phyloP scores from a whole-genome alignment of 2,888 invertebrate species.

The Ypsolopha sequella region DNA sequence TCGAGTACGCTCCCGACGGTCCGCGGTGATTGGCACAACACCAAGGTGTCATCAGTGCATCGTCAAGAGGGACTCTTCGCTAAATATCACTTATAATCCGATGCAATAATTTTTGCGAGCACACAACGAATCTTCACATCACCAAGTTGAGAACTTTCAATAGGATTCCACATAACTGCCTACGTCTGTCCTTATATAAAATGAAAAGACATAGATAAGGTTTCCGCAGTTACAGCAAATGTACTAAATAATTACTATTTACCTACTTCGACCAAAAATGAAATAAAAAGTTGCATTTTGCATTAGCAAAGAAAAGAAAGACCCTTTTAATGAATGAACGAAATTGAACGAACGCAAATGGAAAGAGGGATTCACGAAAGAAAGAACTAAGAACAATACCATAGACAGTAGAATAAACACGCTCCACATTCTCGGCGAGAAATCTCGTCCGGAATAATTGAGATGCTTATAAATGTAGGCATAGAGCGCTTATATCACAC shows the following conservation, averaged over 20 bases:
- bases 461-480: no score
- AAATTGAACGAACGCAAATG: constrained; percentile 3
- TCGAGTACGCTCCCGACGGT: constrained; percentile 2
- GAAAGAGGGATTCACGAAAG: no score
- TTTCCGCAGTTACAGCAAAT: background rate
- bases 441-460: no score
- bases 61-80: background rate
- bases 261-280: background rate
- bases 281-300: background rate
- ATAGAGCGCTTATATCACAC: no score
- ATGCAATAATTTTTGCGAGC: background rate
- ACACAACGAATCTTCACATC: constrained; percentile 4
- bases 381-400: background rate
- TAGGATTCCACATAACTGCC: constrained; percentile 1
- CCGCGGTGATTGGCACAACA: background rate
- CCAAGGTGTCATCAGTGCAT: background rate
- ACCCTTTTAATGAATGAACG: background rate
- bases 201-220: background rate
- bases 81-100: background rate
- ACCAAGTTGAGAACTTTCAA: background rate
- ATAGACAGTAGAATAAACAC: no score
- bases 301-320: constrained; percentile 1
- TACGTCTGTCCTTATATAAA: background rate
- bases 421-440: no score
- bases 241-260: constrained; percentile 1